Evolutionary conservation across 2,888 invertebrate species (phyloP), one percentile per base, ranked within the genome.

Genomic region (Morpho helenor): DNA sequence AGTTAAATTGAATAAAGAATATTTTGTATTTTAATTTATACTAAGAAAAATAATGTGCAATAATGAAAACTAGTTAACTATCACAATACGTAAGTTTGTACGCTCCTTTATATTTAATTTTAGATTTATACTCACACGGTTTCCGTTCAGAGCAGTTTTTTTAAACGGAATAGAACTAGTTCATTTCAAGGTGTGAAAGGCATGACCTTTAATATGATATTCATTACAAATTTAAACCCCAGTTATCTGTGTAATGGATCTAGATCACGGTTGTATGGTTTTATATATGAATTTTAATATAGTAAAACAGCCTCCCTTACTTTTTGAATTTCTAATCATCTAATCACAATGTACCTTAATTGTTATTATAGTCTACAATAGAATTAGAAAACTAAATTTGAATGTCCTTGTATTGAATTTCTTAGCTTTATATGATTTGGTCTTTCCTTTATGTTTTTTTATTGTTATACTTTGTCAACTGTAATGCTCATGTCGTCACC

Each of bases 151-250:
- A 46, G 39, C 45, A 45, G 23, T 59, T 61, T 62, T 59, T 57
- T 52, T 60, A 51, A 53, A 54, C 41, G 56, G 55, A 56, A 52
- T 50, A 48, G 53, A 66, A 71, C 70, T 59, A 69, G 71, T 69
- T 71, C 66, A 48, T 69, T 66, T 64, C 71, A 70, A 70, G 72
- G 77, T 76, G 77, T 79, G 77, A 79, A 77, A 76, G 74, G 69
- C 66, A 57, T 72, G 77, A 79, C 77, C 77, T 80, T 76, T 73
- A 64, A 65, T 72, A 72, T 62, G 63, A 64, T 70, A 76, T 75
- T 71, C 73, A 73, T 75, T 72, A 70, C 57, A 63, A 62, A 66
- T 46, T 67, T 67, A 64, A 73, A 79, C 72, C 69, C 67, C 72
- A 74, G 31, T 31, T 31, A 76, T 76, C 69, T 72, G 61, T 64